Evolutionary conservation across 2,113 vertebrate genomes (phyloP).

Genomic region (Paratilapia polleni): DNA sequence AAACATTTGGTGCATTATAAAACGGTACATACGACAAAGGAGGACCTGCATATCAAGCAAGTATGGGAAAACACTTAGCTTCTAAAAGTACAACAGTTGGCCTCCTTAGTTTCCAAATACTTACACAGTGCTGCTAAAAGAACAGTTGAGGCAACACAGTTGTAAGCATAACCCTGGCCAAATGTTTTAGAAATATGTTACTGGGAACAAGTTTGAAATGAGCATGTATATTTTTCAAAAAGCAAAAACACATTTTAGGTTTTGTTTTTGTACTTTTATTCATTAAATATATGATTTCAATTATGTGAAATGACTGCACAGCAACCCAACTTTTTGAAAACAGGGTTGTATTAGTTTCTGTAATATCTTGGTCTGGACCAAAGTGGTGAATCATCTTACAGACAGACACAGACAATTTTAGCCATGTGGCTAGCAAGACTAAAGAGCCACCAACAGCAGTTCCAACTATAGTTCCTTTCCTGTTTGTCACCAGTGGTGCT

Average conservation of each 20-base stretch:
- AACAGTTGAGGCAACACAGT: not conserved
- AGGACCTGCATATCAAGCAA: not conserved
- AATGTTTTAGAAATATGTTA: not conserved
- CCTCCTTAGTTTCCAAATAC: not conserved
- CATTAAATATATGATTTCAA: not conserved
- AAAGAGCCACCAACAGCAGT: not conserved
- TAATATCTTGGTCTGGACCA: not conserved
- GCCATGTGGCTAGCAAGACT: not conserved
- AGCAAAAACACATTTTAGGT: not conserved
- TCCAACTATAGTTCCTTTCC: not conserved
- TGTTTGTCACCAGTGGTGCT: not conserved
- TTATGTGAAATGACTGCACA: not conserved
- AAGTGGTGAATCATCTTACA: not conserved
- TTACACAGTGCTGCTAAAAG: not conserved
- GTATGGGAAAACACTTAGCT: conserved; percentile 5
- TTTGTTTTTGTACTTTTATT: not conserved
- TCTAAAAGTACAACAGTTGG: conserved; percentile 3
- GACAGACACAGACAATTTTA: not conserved
- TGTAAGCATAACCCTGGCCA: not conserved
- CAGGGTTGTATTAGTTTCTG: not conserved
- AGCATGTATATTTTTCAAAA: not conserved
- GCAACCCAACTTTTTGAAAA: not conserved
- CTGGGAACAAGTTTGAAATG: not conserved
- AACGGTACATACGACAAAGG: not conserved
- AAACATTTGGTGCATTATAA: not conserved